Conservation (phyloP, 2,888 invertebrate genomes). For the Halictus quadricinctus region DNA sequence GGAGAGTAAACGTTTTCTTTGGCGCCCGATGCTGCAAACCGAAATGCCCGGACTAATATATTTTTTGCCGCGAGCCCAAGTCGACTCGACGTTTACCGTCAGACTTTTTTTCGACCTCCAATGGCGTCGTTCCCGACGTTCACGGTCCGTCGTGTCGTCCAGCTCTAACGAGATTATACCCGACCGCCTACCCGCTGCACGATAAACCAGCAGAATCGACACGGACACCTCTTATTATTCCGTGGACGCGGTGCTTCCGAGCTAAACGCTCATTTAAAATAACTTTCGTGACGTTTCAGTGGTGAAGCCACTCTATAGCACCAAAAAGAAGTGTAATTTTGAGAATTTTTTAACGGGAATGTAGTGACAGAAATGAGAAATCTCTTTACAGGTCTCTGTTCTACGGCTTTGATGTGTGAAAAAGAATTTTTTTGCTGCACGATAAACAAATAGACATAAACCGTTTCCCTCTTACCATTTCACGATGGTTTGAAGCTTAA, state of each 20-base stretch:
- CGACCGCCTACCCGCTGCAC: neutral
- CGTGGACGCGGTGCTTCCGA: neutral
- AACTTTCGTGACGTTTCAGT: neutral
- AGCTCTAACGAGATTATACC: neutral
- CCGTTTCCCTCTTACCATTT: too few relatives aligned
- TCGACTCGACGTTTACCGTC: neutral
- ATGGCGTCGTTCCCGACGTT: neutral
- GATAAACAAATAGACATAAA: too few relatives aligned
- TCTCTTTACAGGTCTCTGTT: too few relatives aligned
- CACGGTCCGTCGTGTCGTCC: neutral
- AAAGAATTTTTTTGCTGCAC: neutral
- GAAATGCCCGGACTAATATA: neutral
- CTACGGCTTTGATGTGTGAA: neutral
- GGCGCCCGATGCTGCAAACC: neutral
- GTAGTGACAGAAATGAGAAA: neutral
- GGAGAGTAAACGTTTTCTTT: conserved; percentile 16
- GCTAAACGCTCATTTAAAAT: neutral
- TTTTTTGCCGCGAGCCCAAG: neutral
- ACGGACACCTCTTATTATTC: neutral
- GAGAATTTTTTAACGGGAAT: neutral
- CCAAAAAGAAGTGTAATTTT: neutral
- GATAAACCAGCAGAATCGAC: neutral
- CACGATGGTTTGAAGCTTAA: too few relatives aligned
- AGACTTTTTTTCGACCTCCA: neutral
- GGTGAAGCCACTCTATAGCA: neutral